A percentile compares a stretch with the other conserved stretches of the same genome.
phyloP scores from a whole-genome alignment of 1,140 invertebrate genomes.

The Micrasema longulum region DNA sequence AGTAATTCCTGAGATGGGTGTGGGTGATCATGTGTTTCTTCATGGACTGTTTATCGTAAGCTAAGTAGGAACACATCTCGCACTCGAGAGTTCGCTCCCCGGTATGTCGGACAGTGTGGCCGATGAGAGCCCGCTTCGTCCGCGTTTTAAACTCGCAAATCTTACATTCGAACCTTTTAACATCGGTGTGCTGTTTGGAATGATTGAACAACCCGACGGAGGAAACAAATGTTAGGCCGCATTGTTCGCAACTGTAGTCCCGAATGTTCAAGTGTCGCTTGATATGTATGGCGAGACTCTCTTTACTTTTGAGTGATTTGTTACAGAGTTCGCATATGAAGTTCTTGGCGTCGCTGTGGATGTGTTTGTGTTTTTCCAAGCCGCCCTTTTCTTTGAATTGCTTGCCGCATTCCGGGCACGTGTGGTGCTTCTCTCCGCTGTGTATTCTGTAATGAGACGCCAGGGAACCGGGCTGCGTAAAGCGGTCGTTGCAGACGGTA shows the following conservation, averaged over 20 bases:
- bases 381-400: constrained; percentile 69
- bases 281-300: constrained; percentile 61
- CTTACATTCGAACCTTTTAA: constrained; percentile 68
- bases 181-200: constrained; percentile 63
- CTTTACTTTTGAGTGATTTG: constrained; percentile 60
- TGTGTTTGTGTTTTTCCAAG: constrained; percentile 61
- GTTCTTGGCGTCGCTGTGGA: constrained; percentile 61
- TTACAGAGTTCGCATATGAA: constrained; percentile 60
- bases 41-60: constrained; percentile 61
- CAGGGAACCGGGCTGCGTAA: constrained; percentile 68
- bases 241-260: constrained; percentile 65
- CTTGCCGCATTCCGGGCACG: constrained; percentile 72
- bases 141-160: constrained; percentile 67
- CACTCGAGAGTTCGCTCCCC: constrained; percentile 1
- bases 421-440: constrained; percentile 64
- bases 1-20: constrained; percentile 69
- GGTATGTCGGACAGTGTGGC: constrained; percentile 7
- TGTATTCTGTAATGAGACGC: constrained; percentile 67
- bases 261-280: constrained; percentile 63
- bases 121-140: constrained; percentile 61
- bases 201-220: constrained; percentile 62
- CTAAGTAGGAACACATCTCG: constrained; percentile 50
- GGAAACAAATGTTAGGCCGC: constrained; percentile 64
- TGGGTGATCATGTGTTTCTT: constrained; percentile 66
- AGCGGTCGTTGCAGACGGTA: constrained; percentile 70